Conservation (phyloP, 1,140 invertebrate genomes). For the Triops cancriformis region DNA sequence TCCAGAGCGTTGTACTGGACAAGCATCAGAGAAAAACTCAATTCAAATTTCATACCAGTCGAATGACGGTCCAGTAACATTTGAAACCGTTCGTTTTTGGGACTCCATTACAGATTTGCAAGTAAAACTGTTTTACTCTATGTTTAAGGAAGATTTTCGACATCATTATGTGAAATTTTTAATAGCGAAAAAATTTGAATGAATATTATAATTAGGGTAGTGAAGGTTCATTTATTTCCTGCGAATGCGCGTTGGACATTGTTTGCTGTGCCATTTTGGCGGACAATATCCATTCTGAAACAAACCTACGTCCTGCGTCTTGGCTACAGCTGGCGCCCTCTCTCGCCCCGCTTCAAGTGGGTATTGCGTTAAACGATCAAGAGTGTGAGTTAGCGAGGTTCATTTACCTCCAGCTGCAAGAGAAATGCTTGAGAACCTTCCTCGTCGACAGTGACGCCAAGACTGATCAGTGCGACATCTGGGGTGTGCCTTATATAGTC, state of each 20-base stretch:
- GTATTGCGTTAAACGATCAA: background rate
- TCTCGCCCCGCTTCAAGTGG: background rate
- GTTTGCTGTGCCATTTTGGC: background rate
- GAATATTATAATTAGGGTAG: background rate
- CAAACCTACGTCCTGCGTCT: background rate
- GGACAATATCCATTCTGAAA: background rate
- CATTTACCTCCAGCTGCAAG: background rate
- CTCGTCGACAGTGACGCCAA: conserved; percentile 16
- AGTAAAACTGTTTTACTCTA: background rate
- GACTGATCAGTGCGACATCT: conserved; percentile 34
- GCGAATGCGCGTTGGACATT: background rate
- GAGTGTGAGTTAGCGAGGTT: background rate
- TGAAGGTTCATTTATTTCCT: background rate
- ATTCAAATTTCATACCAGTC: background rate
- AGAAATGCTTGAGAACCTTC: background rate
- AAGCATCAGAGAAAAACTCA: background rate
- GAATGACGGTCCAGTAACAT: background rate
- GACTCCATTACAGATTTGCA: background rate
- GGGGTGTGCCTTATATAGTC: conserved; percentile 58
- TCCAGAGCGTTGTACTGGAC: background rate
- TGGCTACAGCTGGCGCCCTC: background rate
- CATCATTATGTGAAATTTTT: background rate
- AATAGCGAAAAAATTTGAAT: background rate
- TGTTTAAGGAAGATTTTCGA: no score
- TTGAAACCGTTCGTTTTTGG: background rate